phyloP scores from a whole-genome alignment of 2,797 vertebrate genomes.

The Geotrypetes seraphini region DNA sequence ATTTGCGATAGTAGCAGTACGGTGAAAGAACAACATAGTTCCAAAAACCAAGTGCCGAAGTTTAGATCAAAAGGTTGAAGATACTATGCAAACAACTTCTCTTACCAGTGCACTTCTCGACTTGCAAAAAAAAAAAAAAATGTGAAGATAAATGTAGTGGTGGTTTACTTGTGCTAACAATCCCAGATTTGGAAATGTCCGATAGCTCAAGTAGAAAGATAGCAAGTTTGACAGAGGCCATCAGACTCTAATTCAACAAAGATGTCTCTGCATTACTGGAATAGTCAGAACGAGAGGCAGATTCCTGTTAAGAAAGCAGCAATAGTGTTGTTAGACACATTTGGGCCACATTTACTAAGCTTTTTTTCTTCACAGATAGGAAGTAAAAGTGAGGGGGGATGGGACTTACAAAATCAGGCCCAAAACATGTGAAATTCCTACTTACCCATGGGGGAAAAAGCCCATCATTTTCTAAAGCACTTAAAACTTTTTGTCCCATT shows the following conservation, averaged over 20 bases:
- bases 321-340: too few species aligned
- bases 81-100: conserved; percentile 1
- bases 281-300: rapidly evolving
- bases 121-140: background rate
- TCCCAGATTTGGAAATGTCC: background rate
- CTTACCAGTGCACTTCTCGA: background rate
- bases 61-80: background rate
- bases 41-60: background rate
- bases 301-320: too few species aligned
- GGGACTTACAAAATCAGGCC: too few species aligned
- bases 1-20: conserved; percentile 45
- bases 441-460: too few species aligned
- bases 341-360: too few species aligned
- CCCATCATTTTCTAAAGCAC: too few species aligned
- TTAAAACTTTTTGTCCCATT: too few species aligned
- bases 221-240: background rate
- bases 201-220: background rate
- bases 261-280: background rate
- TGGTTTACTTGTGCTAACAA: background rate
- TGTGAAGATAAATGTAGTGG: background rate
- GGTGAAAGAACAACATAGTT: conserved; percentile 16
- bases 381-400: too few species aligned
- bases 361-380: too few species aligned
- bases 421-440: too few species aligned
- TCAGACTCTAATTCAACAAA: background rate